These are phyloP conservation scores for Scyliorhinus canicula DNA, from an alignment of 2,797 vertebrate genomes.

Conservation along the genomic window DNA sequence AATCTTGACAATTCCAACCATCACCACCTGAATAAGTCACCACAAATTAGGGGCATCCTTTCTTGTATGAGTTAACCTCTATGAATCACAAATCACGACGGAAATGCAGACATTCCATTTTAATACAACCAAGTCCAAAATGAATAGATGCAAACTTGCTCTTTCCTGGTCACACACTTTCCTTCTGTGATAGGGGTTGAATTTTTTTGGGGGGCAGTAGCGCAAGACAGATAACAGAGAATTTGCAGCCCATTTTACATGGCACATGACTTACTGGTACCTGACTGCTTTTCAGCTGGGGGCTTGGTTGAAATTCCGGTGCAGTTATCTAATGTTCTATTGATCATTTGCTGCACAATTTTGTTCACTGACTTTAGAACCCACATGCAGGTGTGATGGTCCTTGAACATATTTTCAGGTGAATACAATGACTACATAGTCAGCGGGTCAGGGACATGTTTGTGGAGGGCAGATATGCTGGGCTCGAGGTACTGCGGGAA, in stretches of 20 bases:
- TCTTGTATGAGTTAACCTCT: background rate
- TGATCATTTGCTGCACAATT: background rate
- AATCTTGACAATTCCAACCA: background rate
- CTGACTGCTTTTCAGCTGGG: background rate
- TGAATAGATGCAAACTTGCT: background rate
- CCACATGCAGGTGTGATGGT: background rate
- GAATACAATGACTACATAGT: background rate
- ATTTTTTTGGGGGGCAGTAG: background rate
- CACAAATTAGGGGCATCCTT: background rate
- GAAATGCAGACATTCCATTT: background rate
- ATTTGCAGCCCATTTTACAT: background rate
- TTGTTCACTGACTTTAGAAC: background rate
- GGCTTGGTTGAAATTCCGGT: background rate
- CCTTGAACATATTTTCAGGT: background rate
- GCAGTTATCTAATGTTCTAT: background rate
- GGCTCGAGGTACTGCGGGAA: too few relatives aligned
- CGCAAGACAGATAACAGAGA: background rate
- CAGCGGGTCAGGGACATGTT: too few relatives aligned
- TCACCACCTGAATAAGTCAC: background rate
- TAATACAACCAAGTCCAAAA: background rate
- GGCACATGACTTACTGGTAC: background rate
- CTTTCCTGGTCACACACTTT: background rate
- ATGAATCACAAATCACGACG: background rate
- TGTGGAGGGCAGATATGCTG: too few relatives aligned
- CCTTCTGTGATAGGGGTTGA: background rate